Base-by-base conservation (phyloP, 2,113 vertebrate genomes). In the Heterotilapia buettikoferi region DNA sequence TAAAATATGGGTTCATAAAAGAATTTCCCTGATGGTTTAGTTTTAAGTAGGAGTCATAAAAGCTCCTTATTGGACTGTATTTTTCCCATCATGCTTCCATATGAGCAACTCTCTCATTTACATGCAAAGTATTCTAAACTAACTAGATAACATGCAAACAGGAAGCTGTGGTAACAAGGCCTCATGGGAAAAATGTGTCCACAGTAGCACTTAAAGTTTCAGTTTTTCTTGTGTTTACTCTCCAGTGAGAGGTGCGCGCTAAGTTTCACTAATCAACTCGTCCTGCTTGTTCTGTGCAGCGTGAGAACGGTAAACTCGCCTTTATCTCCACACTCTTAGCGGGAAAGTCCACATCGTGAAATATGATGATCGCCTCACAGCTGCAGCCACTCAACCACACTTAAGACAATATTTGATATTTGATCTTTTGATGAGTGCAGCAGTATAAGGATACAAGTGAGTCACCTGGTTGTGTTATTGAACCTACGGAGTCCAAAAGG, bases 21-120 rank as follows among this genome's bases (percentile, higher is more conserved):
- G 14, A 6, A 21, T 40, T 11, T 45, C 84, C 19, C 18, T 1
- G 24, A 59, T 14, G 68, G 18, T 80, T 87, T 18, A 1, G 54
- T 21, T 47, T 86, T 9, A 81, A 68, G 16, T 61, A 0, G 6
- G 40, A 83, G 83, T 2, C 66, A 82, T 68, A 86, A 19, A 68
- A 36, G 33, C n/a, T 24, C 8, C 33, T 88, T 88, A 53, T 82
- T 45, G 71, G 47, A 43, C n/a, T 6, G 57, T n/a, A 63, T 84
- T 29, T 86, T 84, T 59, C 80, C 82, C 86, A 80, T 66, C 36
- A 52, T 12, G 45, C 36, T 76, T 86, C 31, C 61, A 85, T 47
- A 79, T n/a, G 59, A 84, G 50, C 61, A 83, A 45, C 82, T 90
- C 86, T 90, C n/a, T 90, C 84, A 91, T 94, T 86, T 68, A n/a